Conservation (phyloP, 2,888 invertebrate species). For the Ommatoiulus sabulosus region DNA sequence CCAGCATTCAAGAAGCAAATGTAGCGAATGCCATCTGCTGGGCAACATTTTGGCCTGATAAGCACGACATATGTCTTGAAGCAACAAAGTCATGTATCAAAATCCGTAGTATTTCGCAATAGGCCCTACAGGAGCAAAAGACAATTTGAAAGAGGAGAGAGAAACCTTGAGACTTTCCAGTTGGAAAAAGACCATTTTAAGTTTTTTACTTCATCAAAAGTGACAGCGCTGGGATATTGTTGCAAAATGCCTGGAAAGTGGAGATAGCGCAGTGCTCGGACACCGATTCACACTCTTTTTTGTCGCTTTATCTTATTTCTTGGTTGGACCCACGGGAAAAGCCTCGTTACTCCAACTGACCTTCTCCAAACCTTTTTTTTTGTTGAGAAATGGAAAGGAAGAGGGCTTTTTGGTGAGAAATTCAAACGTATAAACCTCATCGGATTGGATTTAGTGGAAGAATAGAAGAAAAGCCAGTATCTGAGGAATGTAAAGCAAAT, state of each 20-base stretch:
- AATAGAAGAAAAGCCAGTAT: slow-evolving; percentile 7
- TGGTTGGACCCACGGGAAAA: slow-evolving; percentile 5
- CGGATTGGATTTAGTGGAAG: slow-evolving; percentile 30
- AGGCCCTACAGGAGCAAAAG: background rate
- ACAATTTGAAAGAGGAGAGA: background rate
- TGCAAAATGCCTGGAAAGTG: slow-evolving; percentile 45
- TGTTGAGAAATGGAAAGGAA: background rate
- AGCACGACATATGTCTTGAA: too few relatives aligned
- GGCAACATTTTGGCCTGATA: background rate
- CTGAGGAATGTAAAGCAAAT: slow-evolving; percentile 8
- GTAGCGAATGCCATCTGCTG: background rate
- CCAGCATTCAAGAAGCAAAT: background rate
- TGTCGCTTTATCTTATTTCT: slow-evolving; percentile 45
- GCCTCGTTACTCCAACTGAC: slow-evolving; percentile 9
- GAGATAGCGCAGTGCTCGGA: slow-evolving; percentile 47
- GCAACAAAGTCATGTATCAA: background rate
- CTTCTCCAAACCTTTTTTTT: background rate
- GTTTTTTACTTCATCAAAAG: slow-evolving; percentile 52
- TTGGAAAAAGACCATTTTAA: slow-evolving; percentile 31
- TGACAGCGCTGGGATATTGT: slow-evolving; percentile 44
- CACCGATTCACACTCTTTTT: slow-evolving; percentile 49
- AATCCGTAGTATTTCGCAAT: background rate
- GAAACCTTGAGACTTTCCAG: slow-evolving; percentile 8
- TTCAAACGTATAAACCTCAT: slow-evolving; percentile 27
- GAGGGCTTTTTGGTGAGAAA: background rate